A percentile compares a stretch with the other conserved stretches of the same genome.
phyloP scores from a whole-genome alignment of 2,113 vertebrate genomes.

The Silurus asotus region DNA sequence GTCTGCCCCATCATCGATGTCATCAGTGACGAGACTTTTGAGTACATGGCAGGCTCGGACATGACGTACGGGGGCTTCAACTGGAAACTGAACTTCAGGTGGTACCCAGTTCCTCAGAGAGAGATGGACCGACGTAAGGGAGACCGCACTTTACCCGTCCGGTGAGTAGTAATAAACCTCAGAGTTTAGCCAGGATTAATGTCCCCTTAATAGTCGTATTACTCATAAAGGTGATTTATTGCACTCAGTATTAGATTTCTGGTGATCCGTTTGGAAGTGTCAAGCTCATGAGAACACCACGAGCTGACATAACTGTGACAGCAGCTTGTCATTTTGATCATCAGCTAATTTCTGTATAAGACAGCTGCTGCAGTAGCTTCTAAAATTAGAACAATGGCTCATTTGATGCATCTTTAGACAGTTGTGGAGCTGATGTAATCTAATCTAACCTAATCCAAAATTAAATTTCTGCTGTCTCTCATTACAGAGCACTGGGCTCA shows the following conservation, averaged over 20 bases:
- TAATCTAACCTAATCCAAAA: neutral
- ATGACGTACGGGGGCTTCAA: slow-evolving; percentile 99
- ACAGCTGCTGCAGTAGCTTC: neutral
- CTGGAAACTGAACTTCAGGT: slow-evolving; percentile 98
- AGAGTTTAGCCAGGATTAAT: neutral
- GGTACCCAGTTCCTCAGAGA: slow-evolving; percentile 96
- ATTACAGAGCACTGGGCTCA: neutral
- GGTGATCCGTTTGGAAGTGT: neutral
- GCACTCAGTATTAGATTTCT: neutral
- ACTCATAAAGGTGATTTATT: neutral
- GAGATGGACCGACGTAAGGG: slow-evolving; percentile 98
- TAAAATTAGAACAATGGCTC: neutral
- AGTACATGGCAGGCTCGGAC: slow-evolving; percentile 98
- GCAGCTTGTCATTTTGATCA: neutral
- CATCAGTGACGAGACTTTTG: slow-evolving; percentile 97
- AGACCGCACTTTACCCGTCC: slow-evolving; percentile 92
- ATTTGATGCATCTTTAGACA: neutral
- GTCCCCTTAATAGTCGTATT: neutral
- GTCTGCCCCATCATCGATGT: slow-evolving; percentile 99
- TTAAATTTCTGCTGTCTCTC: neutral
- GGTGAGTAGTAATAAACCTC: slow-evolving; percentile 66
- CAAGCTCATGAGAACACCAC: neutral
- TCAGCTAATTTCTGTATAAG: neutral
- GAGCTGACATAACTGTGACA: neutral
- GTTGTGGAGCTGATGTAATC: neutral